Conservation (phyloP, 2,113 vertebrate species). For the Nannospalax galili region DNA sequence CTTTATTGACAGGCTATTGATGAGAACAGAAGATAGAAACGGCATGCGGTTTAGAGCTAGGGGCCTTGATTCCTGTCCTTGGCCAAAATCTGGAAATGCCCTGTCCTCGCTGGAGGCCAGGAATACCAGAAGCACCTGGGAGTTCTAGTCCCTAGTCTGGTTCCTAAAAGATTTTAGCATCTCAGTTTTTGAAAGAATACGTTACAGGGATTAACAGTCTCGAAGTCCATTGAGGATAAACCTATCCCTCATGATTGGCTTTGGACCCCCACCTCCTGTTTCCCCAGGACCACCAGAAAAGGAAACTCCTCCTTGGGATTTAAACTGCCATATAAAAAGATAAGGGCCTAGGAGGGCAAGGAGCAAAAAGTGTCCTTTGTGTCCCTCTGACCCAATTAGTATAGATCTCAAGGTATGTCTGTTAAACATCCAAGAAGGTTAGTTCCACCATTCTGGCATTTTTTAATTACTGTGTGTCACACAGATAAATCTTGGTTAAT, state of each 20-base stretch:
- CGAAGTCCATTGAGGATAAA: background rate
- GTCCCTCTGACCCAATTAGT: too few species aligned
- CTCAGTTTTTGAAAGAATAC: background rate
- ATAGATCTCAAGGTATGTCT: too few species aligned
- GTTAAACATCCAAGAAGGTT: too few species aligned
- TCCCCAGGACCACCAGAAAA: background rate
- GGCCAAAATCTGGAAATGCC: background rate
- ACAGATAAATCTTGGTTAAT: too few species aligned
- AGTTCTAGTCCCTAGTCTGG: background rate
- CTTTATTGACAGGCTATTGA: background rate
- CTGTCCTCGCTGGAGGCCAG: background rate
- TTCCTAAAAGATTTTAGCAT: background rate
- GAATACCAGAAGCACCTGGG: background rate
- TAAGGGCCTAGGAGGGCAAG: too few species aligned
- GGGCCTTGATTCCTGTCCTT: background rate
- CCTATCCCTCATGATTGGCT: background rate
- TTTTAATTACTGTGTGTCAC: too few species aligned
- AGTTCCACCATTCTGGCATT: too few species aligned
- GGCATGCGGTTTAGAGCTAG: background rate
- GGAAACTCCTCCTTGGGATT: background rate
- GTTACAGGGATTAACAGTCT: background rate
- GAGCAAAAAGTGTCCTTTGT: too few species aligned
- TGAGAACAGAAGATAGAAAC: background rate
- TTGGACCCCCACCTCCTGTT: background rate
- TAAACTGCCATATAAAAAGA: background rate